A percentile compares a stretch with the other conserved stretches of the same genome.
Conservation (phyloP, 2,113 vertebrate species). For the Synodontis membranacea region DNA sequence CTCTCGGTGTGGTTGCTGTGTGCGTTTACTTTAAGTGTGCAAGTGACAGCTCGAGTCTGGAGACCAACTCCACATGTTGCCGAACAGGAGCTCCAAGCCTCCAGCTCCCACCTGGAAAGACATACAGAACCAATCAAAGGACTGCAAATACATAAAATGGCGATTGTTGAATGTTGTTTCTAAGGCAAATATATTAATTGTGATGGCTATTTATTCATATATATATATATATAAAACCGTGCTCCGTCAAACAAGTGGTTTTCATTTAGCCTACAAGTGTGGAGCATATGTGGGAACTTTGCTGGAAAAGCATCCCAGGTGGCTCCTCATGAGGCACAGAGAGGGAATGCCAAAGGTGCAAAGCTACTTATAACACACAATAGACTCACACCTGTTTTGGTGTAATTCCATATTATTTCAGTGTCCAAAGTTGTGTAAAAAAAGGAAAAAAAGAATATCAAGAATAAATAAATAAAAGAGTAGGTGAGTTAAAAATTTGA, state of each 20-base stretch:
- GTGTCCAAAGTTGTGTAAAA: background rate
- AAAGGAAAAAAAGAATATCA: background rate
- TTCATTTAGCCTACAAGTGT: constrained; percentile 1
- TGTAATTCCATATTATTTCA: background rate
- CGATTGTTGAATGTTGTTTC: background rate
- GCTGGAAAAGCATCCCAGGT: background rate
- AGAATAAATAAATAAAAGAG: background rate
- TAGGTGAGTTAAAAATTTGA: background rate
- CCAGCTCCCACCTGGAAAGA: constrained; percentile 84
- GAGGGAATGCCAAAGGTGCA: background rate
- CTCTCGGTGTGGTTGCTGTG: constrained; percentile 77
- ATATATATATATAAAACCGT: background rate
- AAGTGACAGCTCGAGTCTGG: constrained; percentile 84
- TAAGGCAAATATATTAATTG: background rate
- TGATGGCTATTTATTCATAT: background rate
- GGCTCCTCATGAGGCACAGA: background rate
- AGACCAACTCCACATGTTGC: constrained; percentile 91
- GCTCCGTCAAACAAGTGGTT: background rate
- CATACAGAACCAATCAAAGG: background rate
- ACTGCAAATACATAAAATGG: background rate
- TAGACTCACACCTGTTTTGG: background rate
- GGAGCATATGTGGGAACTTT: background rate
- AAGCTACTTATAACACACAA: constrained; percentile 9
- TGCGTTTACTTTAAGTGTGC: constrained; percentile 77
- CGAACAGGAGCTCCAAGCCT: constrained; percentile 88